Evolutionary conservation across 2,888 invertebrate species (phyloP), one percentile per base, ranked within the genome.

Genomic region (Macropis europaea): DNA sequence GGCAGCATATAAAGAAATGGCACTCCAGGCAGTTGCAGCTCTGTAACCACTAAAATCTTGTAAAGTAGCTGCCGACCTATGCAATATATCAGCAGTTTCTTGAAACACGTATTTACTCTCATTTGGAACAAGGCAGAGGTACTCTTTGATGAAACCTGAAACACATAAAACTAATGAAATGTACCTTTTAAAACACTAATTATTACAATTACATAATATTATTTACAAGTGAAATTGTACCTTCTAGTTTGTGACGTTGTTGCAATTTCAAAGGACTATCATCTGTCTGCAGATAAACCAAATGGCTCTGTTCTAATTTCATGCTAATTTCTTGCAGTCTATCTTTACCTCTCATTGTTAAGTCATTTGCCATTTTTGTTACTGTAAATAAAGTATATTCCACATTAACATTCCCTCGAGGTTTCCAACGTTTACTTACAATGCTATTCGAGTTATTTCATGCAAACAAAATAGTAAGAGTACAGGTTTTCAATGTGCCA

Each of bases 1-100:
- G 62, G 94, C 95, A 1, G 97, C 97, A 89, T 97, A 97, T 77
- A 95, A 92, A 68, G 95, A 96, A 76, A 97, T 92, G 30, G 96
- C 95, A 82, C 95, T 95, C 93, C 96, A 97, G 11, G 97, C 97
- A 47, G 94, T 92, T 26, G 95, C 94, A 13, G 96, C 96, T 79
- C 95, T 93, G 84, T 95, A 95, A 17, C 95, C 96, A 87, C 95
- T 96, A 87, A 96, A 97, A 82, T 95, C 94, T 4, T 92, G 90
- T 84, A 94, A 91, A 54, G 93, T 93, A 43, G 92, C 92, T 24
- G 96, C 93, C 0, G 96, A 96, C 57, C 93, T 92, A 71, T 94
- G 93, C 73, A 97, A 92, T 59, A 97, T 95, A 81, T 94, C 94
- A 59, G 93, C 93, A 0, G 96, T 96, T 90, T 95, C 95, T 36